phyloP scores from a whole-genome alignment of 2,113 vertebrate genomes.

The Percina caprodes region DNA sequence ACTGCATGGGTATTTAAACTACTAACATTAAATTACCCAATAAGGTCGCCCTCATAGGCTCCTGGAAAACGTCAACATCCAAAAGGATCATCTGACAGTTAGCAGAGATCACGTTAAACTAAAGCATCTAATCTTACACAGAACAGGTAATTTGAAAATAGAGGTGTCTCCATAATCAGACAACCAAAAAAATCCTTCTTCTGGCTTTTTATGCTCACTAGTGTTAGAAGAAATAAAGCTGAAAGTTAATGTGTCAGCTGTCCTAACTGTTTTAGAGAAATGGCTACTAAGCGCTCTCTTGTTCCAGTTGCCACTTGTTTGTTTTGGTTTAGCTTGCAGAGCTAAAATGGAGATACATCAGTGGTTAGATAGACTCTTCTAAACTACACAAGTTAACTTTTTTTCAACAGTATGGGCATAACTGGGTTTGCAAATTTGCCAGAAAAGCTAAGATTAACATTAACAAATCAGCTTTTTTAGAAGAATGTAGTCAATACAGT shows the following conservation, averaged over 20 bases:
- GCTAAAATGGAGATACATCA: slow-evolving; percentile 6
- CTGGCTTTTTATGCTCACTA: neutral
- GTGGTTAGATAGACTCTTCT: neutral
- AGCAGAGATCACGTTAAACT: slow-evolving; percentile 43
- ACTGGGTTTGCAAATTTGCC: slow-evolving; percentile 2
- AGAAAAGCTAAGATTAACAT: neutral
- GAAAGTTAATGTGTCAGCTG: slow-evolving; percentile 9
- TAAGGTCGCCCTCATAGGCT: slow-evolving; percentile 7
- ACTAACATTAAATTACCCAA: slow-evolving; percentile 37
- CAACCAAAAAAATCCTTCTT: slow-evolving; percentile 14
- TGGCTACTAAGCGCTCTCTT: neutral
- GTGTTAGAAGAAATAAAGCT: slow-evolving; percentile 5
- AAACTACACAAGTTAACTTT: neutral
- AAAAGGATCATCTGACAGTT: slow-evolving; percentile 28
- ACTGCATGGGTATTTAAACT: slow-evolving; percentile 44
- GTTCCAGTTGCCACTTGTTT: neutral
- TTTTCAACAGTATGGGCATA: neutral
- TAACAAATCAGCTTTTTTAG: neutral
- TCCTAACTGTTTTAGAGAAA: neutral
- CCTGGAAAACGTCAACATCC: slow-evolving; percentile 15
- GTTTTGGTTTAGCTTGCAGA: slow-evolving; percentile 9
- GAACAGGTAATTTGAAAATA: slow-evolving; percentile 26
- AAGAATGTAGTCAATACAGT: neutral
- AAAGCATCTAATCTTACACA: slow-evolving; percentile 22
- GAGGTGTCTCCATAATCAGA: slow-evolving; percentile 40